Percentiles rank a stretch among this genome's conserved stretches.
Evolutionary conservation across 2,113 vertebrate species (phyloP).

Genomic region (Mola mola): DNA sequence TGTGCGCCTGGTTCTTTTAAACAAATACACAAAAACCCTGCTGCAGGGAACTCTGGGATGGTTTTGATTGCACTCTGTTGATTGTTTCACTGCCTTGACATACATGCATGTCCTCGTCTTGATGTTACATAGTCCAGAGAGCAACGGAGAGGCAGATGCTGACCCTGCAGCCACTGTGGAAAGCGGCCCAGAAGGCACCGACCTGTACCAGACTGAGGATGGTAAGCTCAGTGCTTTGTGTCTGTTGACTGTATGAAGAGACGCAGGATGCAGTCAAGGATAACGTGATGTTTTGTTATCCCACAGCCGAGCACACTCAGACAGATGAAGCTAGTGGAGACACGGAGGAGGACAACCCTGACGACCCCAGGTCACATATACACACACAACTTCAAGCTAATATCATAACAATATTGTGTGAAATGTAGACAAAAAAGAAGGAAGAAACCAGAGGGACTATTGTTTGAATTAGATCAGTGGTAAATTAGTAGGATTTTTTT

Average conservation of each 20-base stretch:
- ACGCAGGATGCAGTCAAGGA: rapidly evolving
- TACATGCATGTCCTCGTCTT: neutral
- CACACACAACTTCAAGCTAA: too few relatives aligned
- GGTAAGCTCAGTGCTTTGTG: slow-evolving; percentile 40
- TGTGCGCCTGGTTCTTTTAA: too few relatives aligned
- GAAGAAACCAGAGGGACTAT: too few relatives aligned
- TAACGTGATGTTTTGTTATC: slow-evolving; percentile 8
- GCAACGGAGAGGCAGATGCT: slow-evolving; percentile 13
- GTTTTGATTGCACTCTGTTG: too few relatives aligned
- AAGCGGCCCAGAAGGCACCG: slow-evolving; percentile 17
- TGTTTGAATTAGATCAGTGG: too few relatives aligned
- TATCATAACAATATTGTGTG: too few relatives aligned
- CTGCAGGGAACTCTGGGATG: too few relatives aligned
- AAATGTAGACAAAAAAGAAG: too few relatives aligned
- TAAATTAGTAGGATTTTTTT: too few relatives aligned
- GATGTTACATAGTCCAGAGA: slow-evolving; percentile 44
- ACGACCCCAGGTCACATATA: slow-evolving; percentile 57
- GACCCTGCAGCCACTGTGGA: neutral
- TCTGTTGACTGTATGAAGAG: neutral
- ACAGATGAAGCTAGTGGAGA: slow-evolving; percentile 33
- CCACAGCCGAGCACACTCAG: slow-evolving; percentile 34
- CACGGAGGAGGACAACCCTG: slow-evolving; percentile 47
- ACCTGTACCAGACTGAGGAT: slow-evolving; percentile 43
- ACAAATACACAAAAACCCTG: too few relatives aligned
- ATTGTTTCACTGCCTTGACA: neutral